Conservation (phyloP, 2,113 vertebrate genomes). For the Aviceda subcristata region DNA sequence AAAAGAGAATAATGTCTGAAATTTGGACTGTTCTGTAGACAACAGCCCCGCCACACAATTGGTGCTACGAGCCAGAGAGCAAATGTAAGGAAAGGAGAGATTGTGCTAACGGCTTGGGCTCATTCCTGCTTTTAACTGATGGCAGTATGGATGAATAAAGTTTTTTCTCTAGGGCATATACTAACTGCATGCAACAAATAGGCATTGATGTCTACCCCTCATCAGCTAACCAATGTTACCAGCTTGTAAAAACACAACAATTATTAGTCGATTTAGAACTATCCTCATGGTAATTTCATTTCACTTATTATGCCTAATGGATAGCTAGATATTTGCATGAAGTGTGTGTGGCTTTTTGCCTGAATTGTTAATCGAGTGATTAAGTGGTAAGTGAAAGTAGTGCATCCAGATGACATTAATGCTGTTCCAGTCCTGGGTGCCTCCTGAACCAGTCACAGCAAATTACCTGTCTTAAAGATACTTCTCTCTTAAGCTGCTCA, state of each 20-base stretch:
- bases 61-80: not conserved
- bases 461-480: not conserved
- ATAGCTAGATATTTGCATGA: conserved; percentile 64
- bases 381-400: conserved; percentile 46
- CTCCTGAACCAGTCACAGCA: conserved; percentile 34
- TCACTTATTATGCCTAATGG: conserved; percentile 54
- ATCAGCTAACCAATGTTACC: conserved; percentile 17
- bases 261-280: conserved; percentile 60
- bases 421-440: conserved; percentile 18
- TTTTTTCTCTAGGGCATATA: conserved; percentile 26
- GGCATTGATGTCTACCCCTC: not conserved
- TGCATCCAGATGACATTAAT: conserved; percentile 41
- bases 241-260: conserved; percentile 57
- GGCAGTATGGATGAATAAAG: not conserved
- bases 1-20: not conserved
- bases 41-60: not conserved
- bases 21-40: not conserved
- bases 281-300: conserved; percentile 65
- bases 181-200: conserved; percentile 23
- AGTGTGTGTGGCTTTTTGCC: conserved; percentile 64
- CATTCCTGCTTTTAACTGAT: not conserved
- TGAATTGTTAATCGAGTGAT: conserved; percentile 60
- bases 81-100: not conserved
- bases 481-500: not conserved
- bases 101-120: not conserved